Evolutionary conservation across 2,797 vertebrate species (phyloP).

Genomic region (Chaetodon trifasciatus): DNA sequence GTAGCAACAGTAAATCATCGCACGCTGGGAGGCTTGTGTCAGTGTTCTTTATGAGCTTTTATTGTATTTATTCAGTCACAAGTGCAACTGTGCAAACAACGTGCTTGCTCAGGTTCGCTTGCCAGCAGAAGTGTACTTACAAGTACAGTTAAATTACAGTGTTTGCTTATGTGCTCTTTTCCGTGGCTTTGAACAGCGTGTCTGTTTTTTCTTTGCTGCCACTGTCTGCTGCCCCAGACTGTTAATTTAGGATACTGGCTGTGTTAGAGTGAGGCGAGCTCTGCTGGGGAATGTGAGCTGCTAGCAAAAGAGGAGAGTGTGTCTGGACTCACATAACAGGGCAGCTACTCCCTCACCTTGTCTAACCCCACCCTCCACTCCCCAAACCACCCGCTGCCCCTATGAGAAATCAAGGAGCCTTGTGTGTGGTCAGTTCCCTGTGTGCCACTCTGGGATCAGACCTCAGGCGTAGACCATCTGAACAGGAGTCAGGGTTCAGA

Average conservation of each 20-base stretch:
- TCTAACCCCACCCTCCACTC: not conserved
- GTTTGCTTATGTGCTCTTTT: conserved; percentile 34
- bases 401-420: conserved; percentile 25
- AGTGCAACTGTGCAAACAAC: conserved; percentile 34
- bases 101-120: conserved; percentile 19
- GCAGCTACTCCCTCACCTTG: conserved; percentile 1
- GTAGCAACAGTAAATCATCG: conserved; percentile 35
- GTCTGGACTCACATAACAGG: conserved; percentile 35
- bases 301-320: conserved; percentile 23
- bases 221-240: conserved; percentile 54
- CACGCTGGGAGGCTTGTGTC: conserved; percentile 34
- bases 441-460: conserved; percentile 33
- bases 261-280: conserved; percentile 31
- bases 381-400: not conserved
- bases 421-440: conserved; percentile 7
- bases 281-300: conserved; percentile 42
- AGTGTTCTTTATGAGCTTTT: conserved; percentile 35
- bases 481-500: conserved; percentile 19
- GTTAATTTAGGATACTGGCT: conserved; percentile 59
- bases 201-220: conserved; percentile 19
- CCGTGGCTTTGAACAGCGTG: conserved; percentile 26
- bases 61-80: conserved; percentile 48
- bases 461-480: conserved; percentile 4
- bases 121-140: conserved; percentile 35
- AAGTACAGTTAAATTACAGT: conserved; percentile 17